Conservation (phyloP, 2,888 invertebrate genomes). For the Euzetes globulus region DNA sequence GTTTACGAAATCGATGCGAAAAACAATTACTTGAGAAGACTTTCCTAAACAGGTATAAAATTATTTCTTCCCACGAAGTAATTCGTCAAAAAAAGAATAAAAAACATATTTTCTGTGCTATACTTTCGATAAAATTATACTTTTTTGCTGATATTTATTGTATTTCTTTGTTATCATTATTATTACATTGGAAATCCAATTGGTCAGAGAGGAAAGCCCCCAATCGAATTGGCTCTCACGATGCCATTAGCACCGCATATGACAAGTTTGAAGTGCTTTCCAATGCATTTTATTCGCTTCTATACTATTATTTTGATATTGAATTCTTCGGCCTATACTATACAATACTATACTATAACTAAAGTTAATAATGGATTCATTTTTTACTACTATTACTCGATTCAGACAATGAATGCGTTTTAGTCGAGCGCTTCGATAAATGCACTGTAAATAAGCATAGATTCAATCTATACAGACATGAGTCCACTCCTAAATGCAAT, state of each 20-base stretch:
- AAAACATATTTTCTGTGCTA: not conserved
- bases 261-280: not conserved
- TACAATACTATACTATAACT: not conserved
- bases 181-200: constrained; percentile 3
- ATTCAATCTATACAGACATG: not conserved
- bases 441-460: not conserved
- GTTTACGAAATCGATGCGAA: not conserved
- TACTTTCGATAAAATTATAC: not conserved
- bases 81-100: not conserved
- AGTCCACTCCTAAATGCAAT: not conserved
- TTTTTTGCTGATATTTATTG: not conserved
- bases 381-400: not conserved
- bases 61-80: not conserved
- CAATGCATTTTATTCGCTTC: not conserved
- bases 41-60: not conserved
- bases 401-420: not conserved
- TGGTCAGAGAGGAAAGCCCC: constrained; percentile 2
- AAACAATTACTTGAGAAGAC: not conserved
- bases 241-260: constrained; percentile 17
- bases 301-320: constrained; percentile 17
- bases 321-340: constrained; percentile 19
- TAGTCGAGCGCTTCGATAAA: constrained; percentile 6
- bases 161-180: not conserved
- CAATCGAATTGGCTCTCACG: constrained; percentile 21
- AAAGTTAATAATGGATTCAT: constrained; percentile 23